Percentiles rank a stretch among this genome's conserved stretches.
Conservation (phyloP, 1,140 invertebrate species). For the Cydia amplana region DNA sequence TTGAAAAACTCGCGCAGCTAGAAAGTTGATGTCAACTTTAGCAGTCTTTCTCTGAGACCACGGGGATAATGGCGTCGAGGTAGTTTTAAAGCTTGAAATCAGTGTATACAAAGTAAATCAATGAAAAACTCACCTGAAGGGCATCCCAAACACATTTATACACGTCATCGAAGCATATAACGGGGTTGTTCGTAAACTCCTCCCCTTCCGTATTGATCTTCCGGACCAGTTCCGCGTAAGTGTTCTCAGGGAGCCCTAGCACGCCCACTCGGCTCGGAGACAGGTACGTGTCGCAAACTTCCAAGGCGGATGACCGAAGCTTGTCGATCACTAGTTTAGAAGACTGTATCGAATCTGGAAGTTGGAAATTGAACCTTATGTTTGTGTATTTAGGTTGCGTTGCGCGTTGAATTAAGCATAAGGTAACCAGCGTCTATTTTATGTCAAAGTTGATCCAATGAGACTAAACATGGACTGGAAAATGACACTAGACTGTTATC, state of each 20-base stretch:
- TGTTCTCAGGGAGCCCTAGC: conserved; percentile 57
- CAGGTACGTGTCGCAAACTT: conserved; percentile 65
- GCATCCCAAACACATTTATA: conserved; percentile 86
- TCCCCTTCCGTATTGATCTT: conserved; percentile 70
- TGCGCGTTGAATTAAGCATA: no score
- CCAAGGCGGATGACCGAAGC: conserved; percentile 63
- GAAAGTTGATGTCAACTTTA: no score
- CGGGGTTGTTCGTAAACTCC: conserved; percentile 74
- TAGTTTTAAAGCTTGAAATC: no score
- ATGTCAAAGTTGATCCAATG: not conserved
- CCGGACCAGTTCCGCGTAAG: conserved; percentile 61
- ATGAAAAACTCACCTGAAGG: conserved; percentile 76
- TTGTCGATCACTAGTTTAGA: conserved; percentile 68
- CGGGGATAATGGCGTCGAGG: no score
- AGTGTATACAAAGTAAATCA: conserved; percentile 21
- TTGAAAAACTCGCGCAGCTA: no score
- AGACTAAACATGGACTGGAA: not conserved
- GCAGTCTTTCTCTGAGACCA: no score
- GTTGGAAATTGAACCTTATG: not conserved
- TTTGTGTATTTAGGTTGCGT: not conserved
- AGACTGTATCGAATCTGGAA: conserved; percentile 58
- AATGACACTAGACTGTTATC: not conserved
- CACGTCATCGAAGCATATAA: conserved; percentile 92
- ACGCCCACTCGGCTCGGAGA: conserved; percentile 50
- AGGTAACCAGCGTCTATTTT: not conserved